Percentiles rank a stretch among this genome's conserved stretches.
phyloP scores from a whole-genome alignment of 1,140 invertebrate genomes.

The Chionoecetes opilio region DNA sequence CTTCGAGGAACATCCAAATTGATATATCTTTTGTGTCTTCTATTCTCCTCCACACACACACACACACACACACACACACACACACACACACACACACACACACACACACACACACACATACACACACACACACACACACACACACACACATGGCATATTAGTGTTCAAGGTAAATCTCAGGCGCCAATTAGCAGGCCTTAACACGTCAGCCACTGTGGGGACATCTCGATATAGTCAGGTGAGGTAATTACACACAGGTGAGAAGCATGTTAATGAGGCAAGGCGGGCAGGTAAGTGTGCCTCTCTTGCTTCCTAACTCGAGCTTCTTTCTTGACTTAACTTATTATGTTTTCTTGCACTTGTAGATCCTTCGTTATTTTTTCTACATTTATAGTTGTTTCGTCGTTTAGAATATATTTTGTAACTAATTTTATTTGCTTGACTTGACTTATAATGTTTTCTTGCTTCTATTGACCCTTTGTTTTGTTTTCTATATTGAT shows the following conservation, averaged over 20 bases:
- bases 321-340: not conserved
- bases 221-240: conserved; percentile 10
- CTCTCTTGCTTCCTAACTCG: not conserved
- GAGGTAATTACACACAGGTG: conserved; percentile 17
- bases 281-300: not conserved
- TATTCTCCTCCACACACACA: not conserved
- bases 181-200: not conserved
- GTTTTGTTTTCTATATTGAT: not conserved
- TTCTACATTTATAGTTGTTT: no score
- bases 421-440: not conserved
- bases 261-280: conserved; percentile 2
- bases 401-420: no score
- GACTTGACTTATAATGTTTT: not conserved
- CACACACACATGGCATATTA: not conserved
- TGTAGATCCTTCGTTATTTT: no score
- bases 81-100: conserved; percentile 31
- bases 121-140: conserved; percentile 50
- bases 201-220: not conserved
- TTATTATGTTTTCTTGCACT: no score
- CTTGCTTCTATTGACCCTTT: not conserved
- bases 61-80: conserved; percentile 9
- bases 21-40: not conserved
- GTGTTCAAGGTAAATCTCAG: not conserved
- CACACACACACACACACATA: conserved; percentile 44
- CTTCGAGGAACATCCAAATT: no score